Conservation (phyloP, 1,140 invertebrate genomes). For the Drosophila fuyamai region DNA sequence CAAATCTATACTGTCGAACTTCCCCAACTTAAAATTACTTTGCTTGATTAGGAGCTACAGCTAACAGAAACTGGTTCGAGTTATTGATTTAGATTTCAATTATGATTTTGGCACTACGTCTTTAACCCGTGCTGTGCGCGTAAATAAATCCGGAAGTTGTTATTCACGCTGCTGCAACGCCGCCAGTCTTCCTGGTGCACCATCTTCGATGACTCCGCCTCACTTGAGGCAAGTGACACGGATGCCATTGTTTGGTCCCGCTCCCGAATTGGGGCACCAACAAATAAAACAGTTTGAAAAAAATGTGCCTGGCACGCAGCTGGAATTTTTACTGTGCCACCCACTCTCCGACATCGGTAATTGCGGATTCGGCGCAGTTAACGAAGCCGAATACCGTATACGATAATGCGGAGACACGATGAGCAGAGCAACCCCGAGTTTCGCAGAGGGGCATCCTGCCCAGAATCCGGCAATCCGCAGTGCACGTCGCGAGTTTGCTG, state of each 20-base stretch:
- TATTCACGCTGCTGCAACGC: conserved; percentile 50
- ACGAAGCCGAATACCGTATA: conserved; percentile 39
- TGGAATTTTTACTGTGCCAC: conserved; percentile 73
- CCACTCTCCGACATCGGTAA: conserved; percentile 27
- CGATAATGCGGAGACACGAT: conserved; percentile 26
- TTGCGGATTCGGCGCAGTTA: conserved; percentile 73
- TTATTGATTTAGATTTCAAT: not conserved
- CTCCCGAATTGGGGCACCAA: conserved; percentile 66
- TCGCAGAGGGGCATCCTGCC: conserved; percentile 57
- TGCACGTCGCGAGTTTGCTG: conserved; percentile 67
- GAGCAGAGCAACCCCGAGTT: conserved; percentile 41
- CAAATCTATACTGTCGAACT: no score
- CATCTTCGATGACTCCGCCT: conserved; percentile 34
- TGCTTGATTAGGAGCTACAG: no score
- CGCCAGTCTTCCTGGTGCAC: conserved; percentile 55
- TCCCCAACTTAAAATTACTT: no score
- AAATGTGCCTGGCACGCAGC: conserved; percentile 40
- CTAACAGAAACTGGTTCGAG: no score
- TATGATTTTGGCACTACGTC: not conserved
- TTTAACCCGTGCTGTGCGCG: conserved; percentile 8
- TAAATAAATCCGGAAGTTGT: conserved; percentile 68
- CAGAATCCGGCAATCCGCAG: conserved; percentile 68
- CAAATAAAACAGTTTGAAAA: conserved; percentile 23
- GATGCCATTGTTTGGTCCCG: conserved; percentile 54
- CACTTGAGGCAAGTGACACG: conserved; percentile 66